Conservation (phyloP, 2,113 vertebrate genomes). For the Chamaetylas fuelleborni region DNA sequence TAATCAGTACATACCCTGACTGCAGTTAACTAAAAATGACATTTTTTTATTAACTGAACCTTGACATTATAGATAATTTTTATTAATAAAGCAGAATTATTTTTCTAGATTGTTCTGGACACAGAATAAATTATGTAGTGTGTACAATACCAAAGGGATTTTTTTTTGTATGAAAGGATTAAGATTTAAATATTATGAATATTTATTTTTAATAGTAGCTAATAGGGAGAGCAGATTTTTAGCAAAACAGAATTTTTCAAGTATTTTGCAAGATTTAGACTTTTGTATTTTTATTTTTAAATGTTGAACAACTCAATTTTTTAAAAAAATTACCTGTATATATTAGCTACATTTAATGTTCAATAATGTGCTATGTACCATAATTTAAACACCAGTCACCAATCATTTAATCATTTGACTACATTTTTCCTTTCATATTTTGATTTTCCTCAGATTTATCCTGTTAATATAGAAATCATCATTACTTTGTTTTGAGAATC, state of each 20-base stretch:
- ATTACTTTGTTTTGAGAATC: not conserved
- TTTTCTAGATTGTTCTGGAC: not conserved
- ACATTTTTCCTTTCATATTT: not conserved
- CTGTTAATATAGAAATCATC: not conserved
- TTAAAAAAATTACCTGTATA: not conserved
- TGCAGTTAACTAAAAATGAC: not conserved
- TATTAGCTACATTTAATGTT: not conserved
- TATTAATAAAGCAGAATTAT: not conserved
- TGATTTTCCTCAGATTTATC: not conserved
- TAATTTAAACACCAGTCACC: not conserved
- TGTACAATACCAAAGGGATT: accelerated
- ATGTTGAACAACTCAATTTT: not conserved
- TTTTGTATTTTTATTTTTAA: not conserved
- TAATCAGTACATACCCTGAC: not conserved
- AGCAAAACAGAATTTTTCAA: not conserved
- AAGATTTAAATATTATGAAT: not conserved
- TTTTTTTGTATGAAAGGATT: not conserved
- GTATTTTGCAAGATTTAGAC: not conserved
- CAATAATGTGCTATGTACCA: not conserved
- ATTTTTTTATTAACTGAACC: not conserved
- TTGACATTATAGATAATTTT: not conserved
- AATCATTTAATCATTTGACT: not conserved
- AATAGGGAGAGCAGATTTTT: not conserved
- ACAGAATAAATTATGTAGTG: not conserved
- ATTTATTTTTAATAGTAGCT: not conserved